These are phyloP conservation scores for Falco cherrug DNA, from an alignment of 2,797 vertebrate species.

Conservation along the genomic window DNA sequence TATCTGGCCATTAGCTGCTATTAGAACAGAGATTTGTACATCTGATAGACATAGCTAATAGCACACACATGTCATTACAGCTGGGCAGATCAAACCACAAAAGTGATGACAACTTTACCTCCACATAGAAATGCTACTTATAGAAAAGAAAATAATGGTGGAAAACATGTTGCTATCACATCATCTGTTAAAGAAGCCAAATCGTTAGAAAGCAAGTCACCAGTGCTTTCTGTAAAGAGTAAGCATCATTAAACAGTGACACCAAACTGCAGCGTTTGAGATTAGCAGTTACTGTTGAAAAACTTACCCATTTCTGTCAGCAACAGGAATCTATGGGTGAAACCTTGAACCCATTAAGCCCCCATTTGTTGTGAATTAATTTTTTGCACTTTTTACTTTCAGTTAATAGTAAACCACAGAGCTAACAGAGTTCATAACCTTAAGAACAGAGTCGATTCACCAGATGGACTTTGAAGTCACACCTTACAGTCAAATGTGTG, in stretches of 20 bases:
- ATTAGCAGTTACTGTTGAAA: not conserved
- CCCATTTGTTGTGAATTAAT: not conserved
- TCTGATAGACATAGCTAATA: not conserved
- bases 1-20: constrained; percentile 20
- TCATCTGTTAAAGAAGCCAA: not conserved
- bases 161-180: not conserved
- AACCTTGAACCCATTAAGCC: not conserved
- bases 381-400: not conserved
- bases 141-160: not conserved
- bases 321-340: not conserved
- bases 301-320: not conserved
- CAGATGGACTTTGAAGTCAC: constrained; percentile 32
- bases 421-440: not conserved
- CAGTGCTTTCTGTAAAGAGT: not conserved
- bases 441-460: not conserved
- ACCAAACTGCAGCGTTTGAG: not conserved
- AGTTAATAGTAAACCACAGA: not conserved
- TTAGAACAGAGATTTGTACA: not conserved
- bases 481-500: not conserved
- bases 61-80: not conserved
- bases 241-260: not conserved
- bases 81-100: not conserved
- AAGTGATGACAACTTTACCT: not conserved
- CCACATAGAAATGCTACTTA: not conserved
- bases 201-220: not conserved